Evolutionary conservation across 2,113 vertebrate genomes (phyloP).

Genomic region (Origma solitaria): DNA sequence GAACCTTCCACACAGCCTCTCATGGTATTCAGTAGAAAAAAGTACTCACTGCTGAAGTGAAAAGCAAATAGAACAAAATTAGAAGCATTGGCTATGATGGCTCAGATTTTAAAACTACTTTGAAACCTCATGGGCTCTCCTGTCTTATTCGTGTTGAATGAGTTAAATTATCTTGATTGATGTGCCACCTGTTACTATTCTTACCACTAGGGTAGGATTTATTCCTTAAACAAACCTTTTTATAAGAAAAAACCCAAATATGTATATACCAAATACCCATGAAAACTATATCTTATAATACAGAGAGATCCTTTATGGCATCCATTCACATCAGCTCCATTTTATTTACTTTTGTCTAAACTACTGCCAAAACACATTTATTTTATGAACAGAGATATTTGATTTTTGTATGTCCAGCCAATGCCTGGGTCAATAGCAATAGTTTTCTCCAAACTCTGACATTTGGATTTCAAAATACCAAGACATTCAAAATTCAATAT

Average conservation of each 20-base stretch:
- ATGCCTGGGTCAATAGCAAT: conserved; percentile 3
- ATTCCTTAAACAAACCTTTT: background rate
- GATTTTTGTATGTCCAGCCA: background rate
- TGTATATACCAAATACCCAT: background rate
- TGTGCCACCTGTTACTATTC: background rate
- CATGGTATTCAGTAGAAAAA: background rate
- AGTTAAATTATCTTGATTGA: background rate
- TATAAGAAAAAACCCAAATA: background rate
- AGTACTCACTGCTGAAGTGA: background rate
- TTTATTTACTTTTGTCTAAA: background rate
- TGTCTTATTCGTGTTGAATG: background rate
- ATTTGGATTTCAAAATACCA: conserved; percentile 59
- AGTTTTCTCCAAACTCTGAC: conserved; percentile 25
- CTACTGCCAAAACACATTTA: background rate
- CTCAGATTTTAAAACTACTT: background rate
- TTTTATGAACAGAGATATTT: background rate
- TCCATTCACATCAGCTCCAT: background rate
- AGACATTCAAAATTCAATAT: conserved; percentile 14
- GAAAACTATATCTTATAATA: background rate
- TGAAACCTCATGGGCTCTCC: background rate
- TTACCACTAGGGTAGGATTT: background rate
- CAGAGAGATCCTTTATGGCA: background rate
- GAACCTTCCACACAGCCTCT: background rate
- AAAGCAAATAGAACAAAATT: background rate
- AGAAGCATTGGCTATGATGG: background rate